Base-by-base conservation (phyloP, 2,888 invertebrate species). In the Sturmia bella region DNA sequence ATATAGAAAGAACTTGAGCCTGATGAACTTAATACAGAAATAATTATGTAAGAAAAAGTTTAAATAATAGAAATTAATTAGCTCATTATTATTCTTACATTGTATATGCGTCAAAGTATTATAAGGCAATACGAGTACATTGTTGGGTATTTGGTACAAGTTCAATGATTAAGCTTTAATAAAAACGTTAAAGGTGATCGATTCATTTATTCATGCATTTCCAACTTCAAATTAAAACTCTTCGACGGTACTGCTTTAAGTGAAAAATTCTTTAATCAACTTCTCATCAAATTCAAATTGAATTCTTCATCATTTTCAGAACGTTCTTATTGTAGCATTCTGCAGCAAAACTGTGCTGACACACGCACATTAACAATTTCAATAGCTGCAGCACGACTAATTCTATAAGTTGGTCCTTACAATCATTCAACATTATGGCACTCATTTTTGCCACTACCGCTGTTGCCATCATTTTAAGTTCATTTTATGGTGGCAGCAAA, bases 261-360 rank as follows among this genome's bases (percentile, higher is more conserved):
- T 24, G 77, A 37, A 76, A 81, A 82, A 84, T 83, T 74, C 80
- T 83, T 78, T 76, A 82, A 85, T 83, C 80, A 85, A 79, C 52
- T 78, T 84, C 84, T 76, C 83, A 84, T 78, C 77, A 82, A 79
- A 73, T 37, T 50, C 41, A 50, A 74, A 68, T 80, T 80, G 78
- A 59, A 48, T 66, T 61, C 68, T 81, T 27, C 66, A 63, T 70
- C 61, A 63, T 50, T 57, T 74, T 32, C 1, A 56, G 48, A 15
- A 50, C 50, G 39, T 70, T 59, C 13, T 21, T 39, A 21, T 41
- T 24, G n/a, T 27, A 68, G 52, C 37, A 43, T 61, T 64, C 19
- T 52, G 56, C 59, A 19, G 41, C 15, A 24, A 72, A 59, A 83
- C 72, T 74, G 72, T 77, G 73, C 72, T 59, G 69, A 63, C 57